These are phyloP conservation scores for Philonicus albiceps DNA, from an alignment of 2,888 invertebrate genomes.

Conservation along the genomic window DNA sequence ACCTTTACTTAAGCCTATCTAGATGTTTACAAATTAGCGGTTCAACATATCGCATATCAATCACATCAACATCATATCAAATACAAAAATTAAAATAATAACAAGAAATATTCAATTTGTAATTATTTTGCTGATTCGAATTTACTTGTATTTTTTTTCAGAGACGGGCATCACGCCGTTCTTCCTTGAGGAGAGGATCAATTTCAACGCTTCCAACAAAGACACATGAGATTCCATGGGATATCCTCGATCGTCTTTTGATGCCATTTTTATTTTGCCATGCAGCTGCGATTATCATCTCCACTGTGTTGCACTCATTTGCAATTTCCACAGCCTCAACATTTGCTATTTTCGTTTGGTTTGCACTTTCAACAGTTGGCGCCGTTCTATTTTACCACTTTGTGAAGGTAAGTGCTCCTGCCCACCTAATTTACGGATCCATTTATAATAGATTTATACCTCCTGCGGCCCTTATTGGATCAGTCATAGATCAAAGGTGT, in stretches of 20 bases:
- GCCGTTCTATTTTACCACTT: slow-evolving; percentile 85
- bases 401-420: slow-evolving; percentile 77
- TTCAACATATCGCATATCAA: too few species aligned
- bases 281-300: slow-evolving; percentile 78
- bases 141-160: slow-evolving; percentile 48
- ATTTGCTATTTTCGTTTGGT: slow-evolving; percentile 80
- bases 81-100: too few species aligned
- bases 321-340: slow-evolving; percentile 79
- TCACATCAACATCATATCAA: too few species aligned
- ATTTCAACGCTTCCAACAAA: slow-evolving; percentile 67
- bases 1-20: too few species aligned
- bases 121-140: too few species aligned
- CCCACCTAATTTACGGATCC: neutral
- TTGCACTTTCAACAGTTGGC: slow-evolving; percentile 76
- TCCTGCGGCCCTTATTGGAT: neutral
- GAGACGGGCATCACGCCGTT: slow-evolving; percentile 64
- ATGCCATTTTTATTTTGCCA: slow-evolving; percentile 82
- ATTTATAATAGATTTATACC: neutral
- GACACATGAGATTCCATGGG: slow-evolving; percentile 74
- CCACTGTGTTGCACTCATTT: slow-evolving; percentile 74
- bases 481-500: slow-evolving; percentile 13
- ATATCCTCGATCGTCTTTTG: slow-evolving; percentile 74
- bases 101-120: too few species aligned
- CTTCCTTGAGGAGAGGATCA: slow-evolving; percentile 69
- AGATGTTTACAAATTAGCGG: too few species aligned